Conservation (phyloP, 2,113 vertebrate species). For the Myotis davidii region DNA sequence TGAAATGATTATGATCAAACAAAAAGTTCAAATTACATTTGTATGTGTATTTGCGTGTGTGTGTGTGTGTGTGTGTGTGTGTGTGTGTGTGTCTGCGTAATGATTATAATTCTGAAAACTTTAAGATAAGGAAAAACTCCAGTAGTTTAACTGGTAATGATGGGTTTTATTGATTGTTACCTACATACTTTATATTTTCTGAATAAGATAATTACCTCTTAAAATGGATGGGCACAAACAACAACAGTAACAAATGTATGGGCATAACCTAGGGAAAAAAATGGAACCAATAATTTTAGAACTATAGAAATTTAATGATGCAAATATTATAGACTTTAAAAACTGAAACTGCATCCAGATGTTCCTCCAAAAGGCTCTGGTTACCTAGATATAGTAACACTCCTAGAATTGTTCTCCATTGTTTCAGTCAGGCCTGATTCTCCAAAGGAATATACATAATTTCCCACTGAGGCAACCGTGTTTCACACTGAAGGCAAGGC, state of each 20-base stretch:
- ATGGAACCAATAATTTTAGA: conserved; percentile 38
- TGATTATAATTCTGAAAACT: conserved; percentile 28
- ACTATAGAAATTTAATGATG: conserved; percentile 19
- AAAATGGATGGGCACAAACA: conserved; percentile 2
- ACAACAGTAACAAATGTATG: neutral
- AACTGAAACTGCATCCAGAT: conserved; percentile 27
- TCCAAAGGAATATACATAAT: neutral
- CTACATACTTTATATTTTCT: conserved; percentile 4
- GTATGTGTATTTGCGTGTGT: too few relatives aligned
- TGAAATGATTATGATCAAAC: conserved; percentile 1
- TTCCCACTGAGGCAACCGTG: neutral
- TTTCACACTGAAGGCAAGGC: neutral
- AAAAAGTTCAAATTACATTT: conserved; percentile 12
- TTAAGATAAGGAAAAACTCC: neutral
- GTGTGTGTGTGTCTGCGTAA: neutral
- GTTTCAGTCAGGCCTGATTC: neutral
- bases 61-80: neutral
- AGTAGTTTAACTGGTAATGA: conserved; percentile 34
- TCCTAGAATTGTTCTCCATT: neutral
- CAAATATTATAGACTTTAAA: conserved; percentile 8
- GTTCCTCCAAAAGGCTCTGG: neutral
- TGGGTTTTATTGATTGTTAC: neutral
- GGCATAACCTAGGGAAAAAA: conserved; percentile 27
- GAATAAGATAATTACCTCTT: neutral
- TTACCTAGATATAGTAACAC: neutral